These are phyloP conservation scores for Mus pahari DNA, from an alignment of 2,113 vertebrate genomes.

Conservation along the genomic window DNA sequence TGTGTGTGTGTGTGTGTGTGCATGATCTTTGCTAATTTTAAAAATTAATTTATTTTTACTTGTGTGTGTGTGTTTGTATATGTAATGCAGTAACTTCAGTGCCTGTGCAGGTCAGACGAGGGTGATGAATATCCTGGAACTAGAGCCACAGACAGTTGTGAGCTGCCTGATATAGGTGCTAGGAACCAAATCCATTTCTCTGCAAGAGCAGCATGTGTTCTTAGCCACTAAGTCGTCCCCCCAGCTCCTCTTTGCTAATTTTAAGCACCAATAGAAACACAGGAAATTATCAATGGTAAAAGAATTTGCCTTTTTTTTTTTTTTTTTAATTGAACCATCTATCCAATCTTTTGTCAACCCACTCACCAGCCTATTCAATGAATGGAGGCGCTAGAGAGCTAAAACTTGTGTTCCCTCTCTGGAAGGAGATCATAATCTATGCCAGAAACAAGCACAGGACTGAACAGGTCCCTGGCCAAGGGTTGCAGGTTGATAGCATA, in stretches of 20 bases:
- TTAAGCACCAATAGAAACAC: conserved; percentile 13
- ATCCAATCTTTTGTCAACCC: background rate
- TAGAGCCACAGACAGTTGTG: background rate
- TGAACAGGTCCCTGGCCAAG: background rate
- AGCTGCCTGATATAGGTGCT: background rate
- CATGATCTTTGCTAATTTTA: background rate
- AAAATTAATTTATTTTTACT: background rate
- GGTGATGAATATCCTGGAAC: background rate
- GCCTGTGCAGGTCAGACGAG: background rate
- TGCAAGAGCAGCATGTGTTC: background rate
- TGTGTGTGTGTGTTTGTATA: background rate
- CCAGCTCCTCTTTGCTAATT: background rate
- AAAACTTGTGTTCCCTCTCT: background rate
- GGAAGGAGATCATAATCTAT: background rate
- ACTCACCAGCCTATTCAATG: background rate
- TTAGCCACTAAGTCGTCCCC: background rate
- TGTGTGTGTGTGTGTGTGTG: too few species aligned
- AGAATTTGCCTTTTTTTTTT: background rate
- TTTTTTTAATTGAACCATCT: background rate
- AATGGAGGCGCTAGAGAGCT: background rate
- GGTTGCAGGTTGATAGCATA: background rate
- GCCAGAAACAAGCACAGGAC: background rate
- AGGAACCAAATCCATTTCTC: background rate
- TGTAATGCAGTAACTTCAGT: background rate
- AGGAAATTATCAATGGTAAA: background rate